Evolutionary conservation across 2,797 vertebrate species (phyloP), one percentile per base, ranked within the genome.

Genomic region (Cyprinodon diabolis): DNA sequence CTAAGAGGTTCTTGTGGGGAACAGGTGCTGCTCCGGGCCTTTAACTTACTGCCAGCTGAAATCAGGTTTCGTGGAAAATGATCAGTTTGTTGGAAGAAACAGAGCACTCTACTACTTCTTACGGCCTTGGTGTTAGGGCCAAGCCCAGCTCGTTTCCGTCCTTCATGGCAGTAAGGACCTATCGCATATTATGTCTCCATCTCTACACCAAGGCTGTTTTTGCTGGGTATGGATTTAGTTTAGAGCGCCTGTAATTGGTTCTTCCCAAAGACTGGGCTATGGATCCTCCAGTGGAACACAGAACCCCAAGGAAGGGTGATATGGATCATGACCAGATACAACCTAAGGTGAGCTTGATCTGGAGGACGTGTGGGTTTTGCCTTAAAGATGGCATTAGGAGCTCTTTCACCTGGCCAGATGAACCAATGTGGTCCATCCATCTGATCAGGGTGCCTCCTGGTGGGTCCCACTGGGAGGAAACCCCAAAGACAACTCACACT

Each of bases 61-160:
- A 75, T 76, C 51, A 55, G 75, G 57, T 62, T 68, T 68, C 43
- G 63, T 2, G 62, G n/a, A 54, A 48, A 72, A 30, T 67, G 13
- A 74, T 56, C 54, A 43, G 69, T 65, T 72, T 70, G n/a, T 55
- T n/a, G 52, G 52, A 23, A 63, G 45, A 78, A 67, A 37, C 68
- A 23, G 68, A 76, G 76, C 80, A 2, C 43, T 19, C 51, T 40
- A 6, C 48, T 30, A 78, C 70, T 72, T 75, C 25, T 37, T 19
- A 68, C 72, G 76, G 79, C 75, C 69, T 60, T 69, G 56, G 84
- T 55, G 80, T 60, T 68, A 37, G 21, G 77, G 82, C 77, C 71
- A 56, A 75, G 82, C 71, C 86, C 73, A n/a, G 79, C 66, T 80
- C 76, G 75, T 74, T 87, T 82, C 79, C 49, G 9, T 56, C n/a